Evolutionary conservation across 2,888 invertebrate species (phyloP), one percentile per base, ranked within the genome.

Genomic region (Furcula furcula): DNA sequence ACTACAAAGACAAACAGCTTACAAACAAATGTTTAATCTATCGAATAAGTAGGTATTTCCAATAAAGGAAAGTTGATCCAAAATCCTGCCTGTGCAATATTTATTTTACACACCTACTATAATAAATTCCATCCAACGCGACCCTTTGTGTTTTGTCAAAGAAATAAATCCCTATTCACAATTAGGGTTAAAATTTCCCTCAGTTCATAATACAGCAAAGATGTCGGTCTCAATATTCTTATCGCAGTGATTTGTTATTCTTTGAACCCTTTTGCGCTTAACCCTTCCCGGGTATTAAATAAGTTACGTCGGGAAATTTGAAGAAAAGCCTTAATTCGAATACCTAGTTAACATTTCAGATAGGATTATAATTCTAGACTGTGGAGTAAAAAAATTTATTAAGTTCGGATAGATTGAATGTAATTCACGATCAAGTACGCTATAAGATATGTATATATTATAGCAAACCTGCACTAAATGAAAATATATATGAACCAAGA

Each of bases 141-240:
- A 44, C 29, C 39, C 39, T 41, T 20, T 29, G 41, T 36, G 47
- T 46, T 60, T 37, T 51, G 54, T 34, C 25, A 7, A 38, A 38
- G 34, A 36, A 36, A 40, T 56, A 48, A 59, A 49, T 58, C 40
- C 52, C 52, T 64, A 43, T 52, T 55, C 48, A 46, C 36, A 45
- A 47, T 51, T 48, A 38, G 36, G 20, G 16, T 22, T n/a, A n/a
- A 26, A 40, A 41, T 27, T 15, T 50, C 46, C 45, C 50, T 59
- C 48, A 44, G 52, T 61, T 46, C 31, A 32, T 39, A 52, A 49
- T 42, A 56, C n/a, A n/a, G n/a, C 40, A 49, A 31, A 46, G 38
- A 52, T 40, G 36, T 36, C 29, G 29, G 29, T 11, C 23, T 6
- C 22, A 39, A 31, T 50, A 36, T 38, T 40, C 23, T 33, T 44